Percentiles rank a stretch among this genome's conserved stretches.
Conservation (phyloP, 2,888 invertebrate genomes). For the Limnephilus auricula region DNA sequence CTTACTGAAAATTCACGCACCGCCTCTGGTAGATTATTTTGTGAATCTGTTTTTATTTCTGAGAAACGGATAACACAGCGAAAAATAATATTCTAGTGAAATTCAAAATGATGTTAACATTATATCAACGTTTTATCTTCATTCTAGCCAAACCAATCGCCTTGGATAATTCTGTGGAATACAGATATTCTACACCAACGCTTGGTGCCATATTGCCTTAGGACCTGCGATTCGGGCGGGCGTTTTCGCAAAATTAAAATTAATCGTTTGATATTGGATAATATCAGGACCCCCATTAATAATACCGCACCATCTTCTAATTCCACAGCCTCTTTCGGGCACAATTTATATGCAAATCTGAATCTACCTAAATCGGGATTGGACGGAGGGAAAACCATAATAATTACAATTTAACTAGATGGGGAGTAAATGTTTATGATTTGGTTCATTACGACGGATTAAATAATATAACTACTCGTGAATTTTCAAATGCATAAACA, state of each 20-base stretch:
- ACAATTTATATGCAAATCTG: constrained; percentile 58
- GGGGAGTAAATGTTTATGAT: background rate
- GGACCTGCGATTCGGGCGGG: background rate
- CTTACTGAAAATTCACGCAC: too few relatives aligned
- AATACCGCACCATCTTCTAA: constrained; percentile 40
- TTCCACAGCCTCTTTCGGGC: constrained; percentile 32
- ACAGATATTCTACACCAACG: background rate
- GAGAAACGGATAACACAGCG: too few relatives aligned
- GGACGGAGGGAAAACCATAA: background rate
- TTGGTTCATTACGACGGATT: background rate
- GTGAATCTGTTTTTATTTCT: too few relatives aligned
- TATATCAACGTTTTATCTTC: background rate
- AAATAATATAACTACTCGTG: background rate
- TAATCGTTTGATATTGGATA: constrained; percentile 54
- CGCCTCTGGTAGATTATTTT: too few relatives aligned
- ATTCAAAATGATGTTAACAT: background rate
- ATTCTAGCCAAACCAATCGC: background rate
- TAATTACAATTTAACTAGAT: background rate
- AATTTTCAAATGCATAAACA: background rate
- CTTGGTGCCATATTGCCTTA: background rate
- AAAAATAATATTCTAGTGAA: background rate
- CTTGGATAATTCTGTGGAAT: background rate
- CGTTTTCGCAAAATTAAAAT: constrained; percentile 49
- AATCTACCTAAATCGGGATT: constrained; percentile 26
- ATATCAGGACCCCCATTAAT: constrained; percentile 53